Conservation (phyloP, 1,140 invertebrate genomes). For the Bombus huntii region DNA sequence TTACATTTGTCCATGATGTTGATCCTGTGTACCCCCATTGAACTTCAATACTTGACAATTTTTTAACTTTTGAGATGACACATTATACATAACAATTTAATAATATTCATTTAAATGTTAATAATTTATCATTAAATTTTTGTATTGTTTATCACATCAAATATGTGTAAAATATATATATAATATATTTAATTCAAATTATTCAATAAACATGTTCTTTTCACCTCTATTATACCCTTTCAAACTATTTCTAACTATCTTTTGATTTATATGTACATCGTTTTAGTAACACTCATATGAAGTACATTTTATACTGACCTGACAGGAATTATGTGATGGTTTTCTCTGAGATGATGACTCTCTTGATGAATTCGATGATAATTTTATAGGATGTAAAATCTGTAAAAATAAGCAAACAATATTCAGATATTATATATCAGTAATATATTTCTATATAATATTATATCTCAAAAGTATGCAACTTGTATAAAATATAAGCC, state of each 20-base stretch:
- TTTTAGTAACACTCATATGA: constrained; percentile 4
- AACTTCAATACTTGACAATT: constrained; percentile 9
- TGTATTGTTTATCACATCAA: background rate
- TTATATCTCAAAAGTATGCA: background rate
- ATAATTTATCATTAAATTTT: background rate
- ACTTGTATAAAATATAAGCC: background rate
- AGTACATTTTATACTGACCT: constrained; percentile 76
- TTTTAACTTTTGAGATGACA: constrained; percentile 1
- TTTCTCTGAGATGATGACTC: constrained; percentile 84
- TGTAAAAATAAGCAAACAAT: constrained; percentile 57
- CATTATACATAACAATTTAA: background rate
- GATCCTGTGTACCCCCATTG: constrained; percentile 29
- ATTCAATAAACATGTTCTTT: background rate
- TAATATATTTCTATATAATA: background rate
- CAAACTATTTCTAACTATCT: background rate
- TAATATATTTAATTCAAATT: background rate
- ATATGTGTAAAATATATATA: background rate
- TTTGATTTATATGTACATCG: background rate
- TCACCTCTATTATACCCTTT: background rate
- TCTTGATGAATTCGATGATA: constrained; percentile 85
- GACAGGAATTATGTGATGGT: constrained; percentile 85
- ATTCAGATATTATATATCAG: constrained; percentile 16
- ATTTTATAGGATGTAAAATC: constrained; percentile 86
- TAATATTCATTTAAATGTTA: constrained; percentile 12
- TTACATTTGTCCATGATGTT: constrained; percentile 50